Evolutionary conservation across 2,797 vertebrate genomes (phyloP).

Genomic region (Hyperoplus immaculatus): DNA sequence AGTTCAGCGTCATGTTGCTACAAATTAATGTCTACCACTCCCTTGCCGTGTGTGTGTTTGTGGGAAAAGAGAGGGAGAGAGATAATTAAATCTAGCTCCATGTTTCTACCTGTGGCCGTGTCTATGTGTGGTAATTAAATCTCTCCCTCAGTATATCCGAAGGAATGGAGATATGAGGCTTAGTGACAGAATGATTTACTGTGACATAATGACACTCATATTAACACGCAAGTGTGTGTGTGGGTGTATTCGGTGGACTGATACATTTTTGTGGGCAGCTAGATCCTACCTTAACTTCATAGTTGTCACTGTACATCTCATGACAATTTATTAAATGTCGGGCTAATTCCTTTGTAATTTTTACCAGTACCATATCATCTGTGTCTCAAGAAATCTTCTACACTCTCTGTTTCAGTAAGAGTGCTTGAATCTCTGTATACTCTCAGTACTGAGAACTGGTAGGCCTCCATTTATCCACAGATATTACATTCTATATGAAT

Average conservation of each 20-base stretch:
- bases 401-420: too few relatives aligned
- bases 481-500: too few relatives aligned
- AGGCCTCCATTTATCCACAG: too few relatives aligned
- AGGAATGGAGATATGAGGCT: constrained; percentile 64
- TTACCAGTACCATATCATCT: neutral
- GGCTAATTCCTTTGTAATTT: neutral
- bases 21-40: constrained; percentile 50
- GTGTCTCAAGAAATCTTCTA: neutral
- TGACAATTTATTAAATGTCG: neutral
- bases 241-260: constrained; percentile 1
- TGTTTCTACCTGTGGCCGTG: constrained; percentile 71
- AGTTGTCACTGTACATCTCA: neutral
- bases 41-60: constrained; percentile 20
- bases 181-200: constrained; percentile 67
- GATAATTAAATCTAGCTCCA: constrained; percentile 69
- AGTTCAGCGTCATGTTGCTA: constrained; percentile 50
- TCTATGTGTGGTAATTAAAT: constrained; percentile 74
- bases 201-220: constrained; percentile 63
- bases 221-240: constrained; percentile 31
- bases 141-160: constrained; percentile 67
- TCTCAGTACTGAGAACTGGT: too few relatives aligned
- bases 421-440: too few relatives aligned
- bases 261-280: neutral
- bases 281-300: constrained; percentile 8
- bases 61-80: neutral